These are phyloP conservation scores for Callospermophilus lateralis DNA, from an alignment of 2,113 vertebrate species.

Conservation along the genomic window DNA sequence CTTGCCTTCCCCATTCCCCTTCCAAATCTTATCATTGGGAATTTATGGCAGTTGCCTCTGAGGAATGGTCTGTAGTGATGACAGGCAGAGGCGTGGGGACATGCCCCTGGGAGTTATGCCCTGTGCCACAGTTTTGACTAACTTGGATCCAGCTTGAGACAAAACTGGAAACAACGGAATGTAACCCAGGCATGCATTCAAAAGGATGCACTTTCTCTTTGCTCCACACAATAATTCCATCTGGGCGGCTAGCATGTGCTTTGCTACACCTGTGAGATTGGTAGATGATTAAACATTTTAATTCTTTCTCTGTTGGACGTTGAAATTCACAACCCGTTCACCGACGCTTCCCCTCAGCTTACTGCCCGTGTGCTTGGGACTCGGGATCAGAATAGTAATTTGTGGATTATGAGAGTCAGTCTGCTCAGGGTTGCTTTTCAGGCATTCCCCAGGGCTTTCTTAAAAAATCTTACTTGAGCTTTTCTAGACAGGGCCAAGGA, in stretches of 20 bases:
- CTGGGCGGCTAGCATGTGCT: conserved; percentile 3
- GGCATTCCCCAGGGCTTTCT: conserved; percentile 65
- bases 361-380: conserved; percentile 53
- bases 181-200: not conserved
- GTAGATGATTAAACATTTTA: conserved; percentile 50
- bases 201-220: not conserved
- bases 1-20: conserved; percentile 54
- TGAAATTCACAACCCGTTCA: conserved; percentile 50
- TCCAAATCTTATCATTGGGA: conserved; percentile 51
- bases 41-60: conserved; percentile 75
- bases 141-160: not conserved
- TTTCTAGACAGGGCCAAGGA: conserved; percentile 55
- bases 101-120: not conserved
- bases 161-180: conserved; percentile 62
- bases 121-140: conserved; percentile 46
- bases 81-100: conserved; percentile 29
- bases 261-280: not conserved
- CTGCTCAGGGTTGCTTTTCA: conserved; percentile 61
- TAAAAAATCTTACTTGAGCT: conserved; percentile 61
- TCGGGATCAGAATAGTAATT: conserved; percentile 80
- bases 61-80: conserved; percentile 68
- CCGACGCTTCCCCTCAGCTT: conserved; percentile 42
- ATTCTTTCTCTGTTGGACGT: not conserved
- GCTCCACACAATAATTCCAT: conserved; percentile 45
- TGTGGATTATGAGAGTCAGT: conserved; percentile 69